A percentile compares a stretch with the other conserved stretches of the same genome.
Conservation (phyloP, 2,888 invertebrate species). For the Caprella mutica region DNA sequence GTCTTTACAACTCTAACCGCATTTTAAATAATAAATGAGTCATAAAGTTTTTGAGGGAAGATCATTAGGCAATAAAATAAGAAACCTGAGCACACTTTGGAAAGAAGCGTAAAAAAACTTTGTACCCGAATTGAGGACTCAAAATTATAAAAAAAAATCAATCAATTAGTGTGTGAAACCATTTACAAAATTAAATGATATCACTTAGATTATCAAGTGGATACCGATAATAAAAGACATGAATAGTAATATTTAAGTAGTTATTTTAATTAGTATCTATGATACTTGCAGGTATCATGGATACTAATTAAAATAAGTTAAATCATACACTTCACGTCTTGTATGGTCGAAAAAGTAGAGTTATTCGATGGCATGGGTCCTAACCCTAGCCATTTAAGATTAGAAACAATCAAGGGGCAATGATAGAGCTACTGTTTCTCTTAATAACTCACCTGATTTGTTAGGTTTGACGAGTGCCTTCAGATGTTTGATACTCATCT, state of each 20-base stretch:
- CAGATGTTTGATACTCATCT: conserved; percentile 32
- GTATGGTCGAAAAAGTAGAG: too few species aligned
- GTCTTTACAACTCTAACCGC: not conserved
- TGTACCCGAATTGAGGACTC: not conserved
- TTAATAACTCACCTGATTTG: conserved; percentile 31
- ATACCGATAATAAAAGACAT: not conserved
- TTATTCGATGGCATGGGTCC: too few species aligned
- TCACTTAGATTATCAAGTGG: not conserved
- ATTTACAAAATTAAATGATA: not conserved
- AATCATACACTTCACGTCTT: not conserved
- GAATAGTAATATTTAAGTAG: not conserved
- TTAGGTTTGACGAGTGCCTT: conserved; percentile 28
- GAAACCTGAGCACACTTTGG: not conserved
- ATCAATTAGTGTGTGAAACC: not conserved
- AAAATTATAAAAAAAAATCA: not conserved
- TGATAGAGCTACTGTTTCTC: too few species aligned
- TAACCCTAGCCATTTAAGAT: too few species aligned
- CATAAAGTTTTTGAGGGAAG: not conserved
- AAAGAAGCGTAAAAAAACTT: not conserved
- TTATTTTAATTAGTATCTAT: too few species aligned
- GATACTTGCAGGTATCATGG: too few species aligned
- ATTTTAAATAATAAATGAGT: not conserved
- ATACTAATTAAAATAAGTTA: not conserved
- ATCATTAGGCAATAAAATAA: not conserved
- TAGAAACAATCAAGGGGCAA: too few species aligned